phyloP scores from a whole-genome alignment of 2,888 invertebrate species.

The Ephialtes manifestator region DNA sequence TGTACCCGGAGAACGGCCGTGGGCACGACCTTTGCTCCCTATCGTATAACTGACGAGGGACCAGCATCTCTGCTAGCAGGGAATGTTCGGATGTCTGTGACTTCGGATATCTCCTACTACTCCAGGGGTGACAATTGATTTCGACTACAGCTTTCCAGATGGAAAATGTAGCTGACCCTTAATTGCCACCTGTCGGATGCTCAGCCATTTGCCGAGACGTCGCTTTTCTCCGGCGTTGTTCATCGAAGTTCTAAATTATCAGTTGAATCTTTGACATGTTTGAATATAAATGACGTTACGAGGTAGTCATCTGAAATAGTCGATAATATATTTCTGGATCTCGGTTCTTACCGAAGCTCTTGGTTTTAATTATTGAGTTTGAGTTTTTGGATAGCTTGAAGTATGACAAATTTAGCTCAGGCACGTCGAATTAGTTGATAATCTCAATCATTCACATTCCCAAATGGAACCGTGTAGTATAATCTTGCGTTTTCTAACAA shows the following conservation, averaged over 20 bases:
- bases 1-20: constrained; percentile 16
- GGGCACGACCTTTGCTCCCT: constrained; percentile 1
- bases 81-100: constrained; percentile 20
- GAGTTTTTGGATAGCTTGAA: not conserved
- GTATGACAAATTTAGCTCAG: not conserved
- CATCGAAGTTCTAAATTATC: not conserved
- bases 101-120: not conserved
- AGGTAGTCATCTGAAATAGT: not conserved
- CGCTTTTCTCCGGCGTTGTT: not conserved
- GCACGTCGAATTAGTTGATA: not conserved
- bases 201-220: not conserved
- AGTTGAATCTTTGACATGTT: not conserved
- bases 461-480: not conserved
- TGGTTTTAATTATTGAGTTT: not conserved
- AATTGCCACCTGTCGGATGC: constrained; percentile 40
- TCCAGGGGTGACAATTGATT: constrained; percentile 44
- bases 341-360: not conserved
- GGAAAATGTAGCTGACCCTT: not conserved
- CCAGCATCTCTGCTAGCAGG: not conserved
- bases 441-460: not conserved
- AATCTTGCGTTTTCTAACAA: not conserved
- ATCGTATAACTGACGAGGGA: constrained; percentile 44
- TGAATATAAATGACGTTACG: not conserved
- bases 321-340: not conserved
- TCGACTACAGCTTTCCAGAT: constrained; percentile 3